A percentile compares a stretch with the other conserved stretches of the same genome.
phyloP scores from a whole-genome alignment of 2,113 vertebrate species.

The Arenaria interpres region DNA sequence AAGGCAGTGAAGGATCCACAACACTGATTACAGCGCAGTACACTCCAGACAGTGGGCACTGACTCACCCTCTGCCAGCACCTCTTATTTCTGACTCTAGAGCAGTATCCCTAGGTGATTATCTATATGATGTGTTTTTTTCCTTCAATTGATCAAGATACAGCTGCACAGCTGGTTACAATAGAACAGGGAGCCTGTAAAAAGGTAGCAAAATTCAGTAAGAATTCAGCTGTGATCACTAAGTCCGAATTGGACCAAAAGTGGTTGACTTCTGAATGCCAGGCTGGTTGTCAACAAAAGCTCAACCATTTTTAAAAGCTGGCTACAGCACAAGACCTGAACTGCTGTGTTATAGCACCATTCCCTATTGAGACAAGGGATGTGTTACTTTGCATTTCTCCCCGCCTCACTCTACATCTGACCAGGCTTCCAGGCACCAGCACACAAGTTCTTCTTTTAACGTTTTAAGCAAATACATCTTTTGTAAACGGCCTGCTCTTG shows the following conservation, averaged over 20 bases:
- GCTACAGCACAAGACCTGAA: neutral
- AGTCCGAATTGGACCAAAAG: neutral
- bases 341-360: neutral
- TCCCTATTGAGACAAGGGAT: neutral
- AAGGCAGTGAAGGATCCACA: neutral
- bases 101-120: no score
- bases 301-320: neutral
- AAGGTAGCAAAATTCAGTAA: neutral
- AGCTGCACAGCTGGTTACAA: neutral
- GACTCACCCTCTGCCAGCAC: neutral
- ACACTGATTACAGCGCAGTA: accelerated
- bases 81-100: neutral
- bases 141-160: neutral
- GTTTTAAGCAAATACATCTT: neutral
- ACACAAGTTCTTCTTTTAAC: neutral
- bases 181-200: neutral
- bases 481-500: neutral
- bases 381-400: neutral
- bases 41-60: neutral
- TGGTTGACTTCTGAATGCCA: neutral
- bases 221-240: neutral
- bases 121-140: accelerated
- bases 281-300: neutral
- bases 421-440: neutral
- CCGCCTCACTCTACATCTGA: neutral